Base-by-base conservation (phyloP, 2,888 invertebrate species). In the Eudiplozoon nipponicum region DNA sequence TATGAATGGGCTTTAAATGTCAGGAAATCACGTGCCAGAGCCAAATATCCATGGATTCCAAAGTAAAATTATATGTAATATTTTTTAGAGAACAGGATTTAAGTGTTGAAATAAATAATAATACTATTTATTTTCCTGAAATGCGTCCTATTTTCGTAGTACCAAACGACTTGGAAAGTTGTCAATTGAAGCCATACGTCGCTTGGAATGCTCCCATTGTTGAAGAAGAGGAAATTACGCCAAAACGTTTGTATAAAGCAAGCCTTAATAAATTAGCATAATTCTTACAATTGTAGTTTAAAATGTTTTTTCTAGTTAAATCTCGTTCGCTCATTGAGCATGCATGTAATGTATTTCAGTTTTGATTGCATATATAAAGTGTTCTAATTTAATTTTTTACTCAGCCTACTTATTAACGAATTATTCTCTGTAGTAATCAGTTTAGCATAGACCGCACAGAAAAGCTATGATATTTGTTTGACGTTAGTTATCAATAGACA, bases 181-280 rank as follows among this genome's bases (percentile, higher is more conserved):
- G 15, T 5, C n/a, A 38, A 13, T 15, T 40, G 17, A 36, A 37
- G 28, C 40, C 40, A 3, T 40, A 40, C 19, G 40, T 40, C 7
- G 17, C 13, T 11, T 40, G 40, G 40, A 39, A 40, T 13, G 36
- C 40, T 4, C 20, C 38, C n/a, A 13, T 37, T n/a, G 38, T 40
- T 23, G 15, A 21, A 17, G 18, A 22, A 15, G n/a, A 22, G 9
- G 36, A 36, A 13, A 22, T 23, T n/a, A 36, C 36, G 9, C 22
- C 36, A 7, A 15, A 36, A 13, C 13, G 26, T 4, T n/a, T 36
- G 15, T 36, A 22, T 23, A 26, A 36, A 7, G n/a, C n/a, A n/a
- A n/a, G n/a, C n/a, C n/a, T n/a, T n/a, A n/a, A n/a, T n/a, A n/a
- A n/a, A n/a, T n/a, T n/a, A n/a, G n/a, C n/a, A n/a, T n/a, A n/a